Evolutionary conservation across 2,888 invertebrate species (phyloP), one percentile per base, ranked within the genome.

Genomic region (Cerastoderma edule): DNA sequence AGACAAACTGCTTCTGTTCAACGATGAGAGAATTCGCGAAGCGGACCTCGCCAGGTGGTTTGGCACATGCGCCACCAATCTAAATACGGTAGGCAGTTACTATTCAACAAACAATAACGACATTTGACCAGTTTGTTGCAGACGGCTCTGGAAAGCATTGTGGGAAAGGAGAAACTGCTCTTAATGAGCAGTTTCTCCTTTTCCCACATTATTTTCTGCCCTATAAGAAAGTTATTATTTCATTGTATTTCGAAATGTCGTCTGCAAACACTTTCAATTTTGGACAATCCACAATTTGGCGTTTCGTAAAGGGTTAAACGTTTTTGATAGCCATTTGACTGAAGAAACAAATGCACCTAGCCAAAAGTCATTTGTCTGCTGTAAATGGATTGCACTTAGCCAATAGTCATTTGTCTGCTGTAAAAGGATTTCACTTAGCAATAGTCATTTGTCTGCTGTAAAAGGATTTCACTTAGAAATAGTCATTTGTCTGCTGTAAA

Each of bases 21-120:
- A 33, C 16, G n/a, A 65, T 27, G 39, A 57, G 13, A 10, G 27
- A 19, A 44, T 75, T 1, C 22, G 27, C 2, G 70, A 70, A 24
- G 67, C 63, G 19, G 60, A 73, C 28, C 30, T 77, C 6, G 69
- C 72, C 0, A 63, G 73, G 30, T 77, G 77, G 72, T 77, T 70
- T 67, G 77, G 77, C 10, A 67, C 54, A n/a, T 67, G 66, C 30
- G 69, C 77, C 24, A 66, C 63, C 19, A 60, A 63, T n/a, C 24
- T 77, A 19, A 66, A 69, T 46, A 24, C 28, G 67, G 76, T 77
- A 69, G 50, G 50, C 2, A 16, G 46, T 46, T 46, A 46, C n/a
- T 46, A n/a, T 2, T 46, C 5, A 46, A 16, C n/a, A 1, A 46
- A 19, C 2, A 46, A 5, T 5, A 2, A 16, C 46, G 19, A 19